Percentiles rank a stretch among this genome's conserved stretches.
Conservation (phyloP, 2,888 invertebrate genomes). For the Cephus pygmeus region DNA sequence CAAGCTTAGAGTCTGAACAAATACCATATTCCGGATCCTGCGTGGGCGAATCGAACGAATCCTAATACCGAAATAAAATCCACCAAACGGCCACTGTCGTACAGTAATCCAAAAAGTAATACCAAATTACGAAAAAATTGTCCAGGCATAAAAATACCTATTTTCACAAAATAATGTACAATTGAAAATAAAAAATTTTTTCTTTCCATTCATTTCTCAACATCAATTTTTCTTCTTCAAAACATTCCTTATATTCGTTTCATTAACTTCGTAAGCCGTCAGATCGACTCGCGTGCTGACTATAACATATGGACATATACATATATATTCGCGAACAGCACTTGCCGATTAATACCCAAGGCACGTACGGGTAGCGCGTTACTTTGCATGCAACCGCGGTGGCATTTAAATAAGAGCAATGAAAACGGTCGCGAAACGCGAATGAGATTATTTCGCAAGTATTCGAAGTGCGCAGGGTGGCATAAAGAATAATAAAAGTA, state of each 20-base stretch:
- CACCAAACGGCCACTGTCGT: neutral
- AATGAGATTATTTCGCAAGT: slow-evolving; percentile 39
- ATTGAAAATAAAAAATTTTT: neutral
- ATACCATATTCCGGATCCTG: slow-evolving; percentile 38
- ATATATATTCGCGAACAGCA: neutral
- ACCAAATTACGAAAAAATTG: neutral
- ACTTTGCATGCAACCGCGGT: slow-evolving; percentile 18
- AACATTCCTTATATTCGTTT: neutral
- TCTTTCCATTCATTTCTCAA: neutral
- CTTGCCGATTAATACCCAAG: neutral
- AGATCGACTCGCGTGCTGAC: neutral
- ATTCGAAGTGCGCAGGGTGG: slow-evolving; percentile 1
- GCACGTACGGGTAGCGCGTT: neutral
- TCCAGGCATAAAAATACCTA: neutral
- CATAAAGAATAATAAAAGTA: neutral
- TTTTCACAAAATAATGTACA: too few species aligned
- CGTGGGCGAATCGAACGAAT: neutral
- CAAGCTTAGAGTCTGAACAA: slow-evolving; percentile 41
- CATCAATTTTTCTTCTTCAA: neutral
- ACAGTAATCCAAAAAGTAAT: neutral
- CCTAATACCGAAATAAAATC: neutral
- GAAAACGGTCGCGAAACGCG: slow-evolving; percentile 34
- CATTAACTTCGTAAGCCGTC: neutral
- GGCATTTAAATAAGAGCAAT: slow-evolving; percentile 43
- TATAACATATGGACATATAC: neutral